phyloP scores from a whole-genome alignment of 2,888 invertebrate species.

The Amblyteles armatorius region DNA sequence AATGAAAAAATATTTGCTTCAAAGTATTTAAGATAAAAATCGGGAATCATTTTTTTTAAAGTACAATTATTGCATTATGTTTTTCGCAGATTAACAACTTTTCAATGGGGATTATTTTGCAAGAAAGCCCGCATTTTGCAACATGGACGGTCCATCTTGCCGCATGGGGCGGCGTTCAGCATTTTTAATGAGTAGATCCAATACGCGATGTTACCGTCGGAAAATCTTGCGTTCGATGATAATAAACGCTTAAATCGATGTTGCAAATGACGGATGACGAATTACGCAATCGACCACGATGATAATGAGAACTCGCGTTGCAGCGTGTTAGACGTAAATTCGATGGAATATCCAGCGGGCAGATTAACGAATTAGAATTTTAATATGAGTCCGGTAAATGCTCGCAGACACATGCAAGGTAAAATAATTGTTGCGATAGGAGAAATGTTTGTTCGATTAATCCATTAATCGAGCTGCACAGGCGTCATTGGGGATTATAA shows the following conservation, averaged over 20 bases:
- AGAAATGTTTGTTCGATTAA: neutral
- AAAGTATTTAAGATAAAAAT: too few species aligned
- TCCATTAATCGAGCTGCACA: neutral
- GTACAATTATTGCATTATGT: too few species aligned
- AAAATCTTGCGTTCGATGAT: constrained; percentile 1
- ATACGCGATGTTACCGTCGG: neutral
- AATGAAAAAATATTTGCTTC: neutral
- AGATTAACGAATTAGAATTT: constrained; percentile 44
- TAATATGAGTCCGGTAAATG: constrained; percentile 15
- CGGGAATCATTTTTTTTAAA: too few species aligned
- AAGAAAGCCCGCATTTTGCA: neutral
- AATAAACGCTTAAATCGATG: constrained; percentile 29
- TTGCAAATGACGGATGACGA: constrained; percentile 49
- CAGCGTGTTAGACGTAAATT: constrained; percentile 5
- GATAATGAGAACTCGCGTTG: constrained; percentile 13
- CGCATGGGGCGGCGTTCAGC: neutral
- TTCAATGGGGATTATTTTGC: neutral
- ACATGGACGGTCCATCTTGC: too few species aligned
- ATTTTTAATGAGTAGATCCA: neutral
- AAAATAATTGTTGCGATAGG: neutral
- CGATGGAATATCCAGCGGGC: constrained; percentile 2
- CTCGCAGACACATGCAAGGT: neutral
- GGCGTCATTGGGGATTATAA: neutral
- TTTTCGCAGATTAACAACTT: neutral
- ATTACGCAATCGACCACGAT: constrained; percentile 32